Evolutionary conservation across 2,888 invertebrate genomes (phyloP), one percentile per base, ranked within the genome.

Genomic region (Hirtodrosophila confusa): DNA sequence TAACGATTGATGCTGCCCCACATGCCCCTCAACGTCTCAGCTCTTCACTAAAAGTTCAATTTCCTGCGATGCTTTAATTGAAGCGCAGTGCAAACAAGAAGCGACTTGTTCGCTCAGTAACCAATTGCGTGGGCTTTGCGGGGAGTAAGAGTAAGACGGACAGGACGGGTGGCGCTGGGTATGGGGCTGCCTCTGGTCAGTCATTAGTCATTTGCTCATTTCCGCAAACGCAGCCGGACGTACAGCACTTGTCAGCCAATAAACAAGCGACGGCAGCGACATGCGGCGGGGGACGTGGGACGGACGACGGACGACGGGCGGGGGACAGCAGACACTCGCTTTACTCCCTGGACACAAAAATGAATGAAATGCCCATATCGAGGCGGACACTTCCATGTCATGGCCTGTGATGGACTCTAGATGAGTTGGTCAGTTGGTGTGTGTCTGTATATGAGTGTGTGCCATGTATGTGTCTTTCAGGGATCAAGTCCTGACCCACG

Each of bases 131-230:
- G n/a, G 17, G 29, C 31, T 8, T 3, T 27, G 10, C 4, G 29
- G 47, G 12, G n/a, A 2, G 47, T 23, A 35, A 23, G n/a, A 2
- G 47, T 23, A 35, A 23, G 23, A 17, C 11, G 12, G 31, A 11
- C 27, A 17, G 17, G 17, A 17, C 17, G 17, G 31, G 3, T 7
- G 11, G 6, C 7, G 12, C 7, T 23, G 23, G 51, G 37, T 40
- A 50, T 40, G 48, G 31, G 37, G 40, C 57, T 68, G 75, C 58
- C 74, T 66, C 56, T 77, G 75, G 86, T 85, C 82, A 82, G 88
- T 87, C 88, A 84, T 84, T 84, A 88, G 84, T 88, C 88, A 88
- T 84, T 84, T 84, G 87, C 84, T 88, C 87, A 86, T 84, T 84
- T 84, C 84, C 87, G 88, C 71, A 70, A 75, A 70, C 73, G 85